Evolutionary conservation across 37 sponge, comb jelly and placozoan species (phyloP).

Genomic region (Haliclona indistincta): DNA sequence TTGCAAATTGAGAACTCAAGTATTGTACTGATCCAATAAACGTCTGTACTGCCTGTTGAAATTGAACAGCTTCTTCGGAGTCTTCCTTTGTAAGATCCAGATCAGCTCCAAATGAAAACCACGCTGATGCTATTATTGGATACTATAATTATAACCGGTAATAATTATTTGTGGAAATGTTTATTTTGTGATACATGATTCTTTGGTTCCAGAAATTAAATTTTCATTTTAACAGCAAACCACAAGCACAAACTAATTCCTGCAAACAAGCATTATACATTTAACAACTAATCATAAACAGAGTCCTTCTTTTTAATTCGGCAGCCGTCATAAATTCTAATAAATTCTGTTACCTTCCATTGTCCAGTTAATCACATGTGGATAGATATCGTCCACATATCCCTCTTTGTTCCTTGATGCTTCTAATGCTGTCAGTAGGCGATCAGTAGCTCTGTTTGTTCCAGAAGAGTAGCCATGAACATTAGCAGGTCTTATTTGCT

Average conservation of each 20-base stretch:
- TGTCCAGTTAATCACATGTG: background rate
- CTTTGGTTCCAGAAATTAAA: too few relatives aligned
- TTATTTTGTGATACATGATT: too few relatives aligned
- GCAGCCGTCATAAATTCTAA: too few relatives aligned
- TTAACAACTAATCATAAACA: too few relatives aligned
- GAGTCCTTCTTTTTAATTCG: too few relatives aligned
- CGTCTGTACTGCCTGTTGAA: background rate
- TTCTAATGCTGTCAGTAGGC: background rate
- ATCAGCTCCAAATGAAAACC: background rate
- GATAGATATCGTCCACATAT: background rate
- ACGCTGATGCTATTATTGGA: conserved; percentile 1
- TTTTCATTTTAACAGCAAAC: too few relatives aligned
- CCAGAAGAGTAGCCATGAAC: conserved; percentile 2
- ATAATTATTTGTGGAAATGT: too few relatives aligned
- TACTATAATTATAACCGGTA: too few relatives aligned
- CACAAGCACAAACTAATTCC: too few relatives aligned
- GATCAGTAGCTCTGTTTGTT: background rate
- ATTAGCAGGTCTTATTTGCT: background rate
- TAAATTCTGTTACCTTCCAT: background rate
- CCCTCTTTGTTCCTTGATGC: background rate
- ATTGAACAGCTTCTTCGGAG: background rate
- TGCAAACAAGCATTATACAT: too few relatives aligned
- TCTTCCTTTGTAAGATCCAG: background rate
- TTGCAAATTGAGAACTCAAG: background rate
- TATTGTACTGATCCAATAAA: background rate